These are phyloP conservation scores for Drymonia ruficornis DNA, from an alignment of 2,888 invertebrate species.

Conservation along the genomic window DNA sequence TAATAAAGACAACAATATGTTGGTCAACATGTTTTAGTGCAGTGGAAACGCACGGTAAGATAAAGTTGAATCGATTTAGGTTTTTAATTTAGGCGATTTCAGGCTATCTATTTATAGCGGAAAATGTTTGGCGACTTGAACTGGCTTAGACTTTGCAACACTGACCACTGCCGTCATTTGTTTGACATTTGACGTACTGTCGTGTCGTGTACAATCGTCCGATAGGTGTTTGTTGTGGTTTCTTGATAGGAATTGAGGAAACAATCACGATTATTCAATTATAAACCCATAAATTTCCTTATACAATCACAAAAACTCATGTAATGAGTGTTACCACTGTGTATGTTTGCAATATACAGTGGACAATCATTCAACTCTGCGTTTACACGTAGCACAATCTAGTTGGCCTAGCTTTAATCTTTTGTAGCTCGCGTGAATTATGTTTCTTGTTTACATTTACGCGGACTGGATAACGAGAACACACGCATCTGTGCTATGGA, in stretches of 20 bases:
- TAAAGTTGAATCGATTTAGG: too few relatives aligned
- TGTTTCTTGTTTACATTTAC: conserved; percentile 38
- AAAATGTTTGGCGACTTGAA: too few relatives aligned
- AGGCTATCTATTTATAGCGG: too few relatives aligned
- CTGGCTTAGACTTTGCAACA: too few relatives aligned
- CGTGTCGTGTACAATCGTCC: conserved; percentile 43
- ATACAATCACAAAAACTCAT: background rate
- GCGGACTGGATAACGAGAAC: conserved; percentile 19
- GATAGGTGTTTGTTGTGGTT: conserved; percentile 42
- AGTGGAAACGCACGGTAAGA: too few relatives aligned
- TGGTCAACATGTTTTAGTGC: too few relatives aligned
- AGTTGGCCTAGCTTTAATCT: background rate
- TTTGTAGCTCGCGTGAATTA: conserved; percentile 2
- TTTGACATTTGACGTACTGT: conserved; percentile 28
- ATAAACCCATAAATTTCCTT: conserved; percentile 6
- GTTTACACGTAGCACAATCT: conserved; percentile 12
- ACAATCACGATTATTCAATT: conserved; percentile 28
- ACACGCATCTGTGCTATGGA: conserved; percentile 22
- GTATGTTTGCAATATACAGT: background rate
- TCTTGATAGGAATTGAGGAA: conserved; percentile 15
- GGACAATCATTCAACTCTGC: background rate
- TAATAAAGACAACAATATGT: too few relatives aligned
- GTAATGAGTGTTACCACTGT: background rate
- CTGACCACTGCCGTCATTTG: conserved; percentile 42
- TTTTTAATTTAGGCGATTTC: too few relatives aligned